phyloP scores from a whole-genome alignment of 1,140 invertebrate genomes.

The Formica exsecta region DNA sequence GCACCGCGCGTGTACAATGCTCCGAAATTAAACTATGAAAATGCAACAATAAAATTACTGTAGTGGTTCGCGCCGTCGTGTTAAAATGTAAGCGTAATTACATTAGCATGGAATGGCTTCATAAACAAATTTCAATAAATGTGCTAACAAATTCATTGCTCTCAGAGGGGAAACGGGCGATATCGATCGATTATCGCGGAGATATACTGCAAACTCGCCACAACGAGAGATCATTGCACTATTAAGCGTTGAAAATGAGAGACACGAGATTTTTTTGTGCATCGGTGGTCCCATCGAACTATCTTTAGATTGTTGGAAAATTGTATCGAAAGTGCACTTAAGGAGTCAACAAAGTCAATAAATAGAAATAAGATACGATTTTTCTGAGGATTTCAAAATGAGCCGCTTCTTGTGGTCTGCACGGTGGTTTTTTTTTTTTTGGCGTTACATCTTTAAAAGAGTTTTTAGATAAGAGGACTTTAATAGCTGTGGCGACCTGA shows the following conservation, averaged over 20 bases:
- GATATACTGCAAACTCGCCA: slow-evolving; percentile 10
- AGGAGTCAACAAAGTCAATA: slow-evolving; percentile 75
- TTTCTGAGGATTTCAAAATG: slow-evolving; percentile 58
- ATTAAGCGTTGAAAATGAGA: slow-evolving; percentile 45
- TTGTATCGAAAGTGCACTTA: slow-evolving; percentile 69
- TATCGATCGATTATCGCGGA: slow-evolving; percentile 63
- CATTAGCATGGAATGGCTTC: slow-evolving; percentile 66
- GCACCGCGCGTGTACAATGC: neutral
- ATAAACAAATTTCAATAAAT: slow-evolving; percentile 71
- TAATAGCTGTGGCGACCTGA: slow-evolving; percentile 71
- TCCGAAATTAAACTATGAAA: slow-evolving; percentile 71
- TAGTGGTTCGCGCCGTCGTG: slow-evolving; percentile 51
- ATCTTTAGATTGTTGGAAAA: slow-evolving; percentile 55
- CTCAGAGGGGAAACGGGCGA: slow-evolving; percentile 40
- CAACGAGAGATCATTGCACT: slow-evolving; percentile 9
- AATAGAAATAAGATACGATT: slow-evolving; percentile 77
- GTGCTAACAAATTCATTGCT: slow-evolving; percentile 57
- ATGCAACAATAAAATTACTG: slow-evolving; percentile 67
- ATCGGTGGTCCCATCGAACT: slow-evolving; percentile 4
- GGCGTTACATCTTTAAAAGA: slow-evolving; percentile 79
- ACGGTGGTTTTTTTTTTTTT: slow-evolving; percentile 72
- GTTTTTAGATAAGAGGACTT: slow-evolving; percentile 81
- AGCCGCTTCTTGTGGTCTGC: slow-evolving; percentile 60
- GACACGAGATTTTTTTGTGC: slow-evolving; percentile 31
- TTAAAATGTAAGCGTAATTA: slow-evolving; percentile 65